Evolutionary conservation across 1,140 invertebrate species (phyloP).

Genomic region (Apis laboriosa): DNA sequence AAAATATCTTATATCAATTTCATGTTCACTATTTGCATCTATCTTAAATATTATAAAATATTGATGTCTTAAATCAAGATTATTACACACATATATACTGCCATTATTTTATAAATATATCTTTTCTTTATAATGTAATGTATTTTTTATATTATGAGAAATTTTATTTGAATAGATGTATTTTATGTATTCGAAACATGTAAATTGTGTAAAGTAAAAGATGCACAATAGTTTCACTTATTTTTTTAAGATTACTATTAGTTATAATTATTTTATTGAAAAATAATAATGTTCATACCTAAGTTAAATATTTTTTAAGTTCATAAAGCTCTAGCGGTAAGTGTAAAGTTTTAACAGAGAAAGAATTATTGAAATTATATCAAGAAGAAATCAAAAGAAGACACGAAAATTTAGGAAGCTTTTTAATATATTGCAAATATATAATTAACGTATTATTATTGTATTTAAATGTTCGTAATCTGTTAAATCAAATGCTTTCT

Average conservation of each 20-base stretch:
- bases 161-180: conserved; percentile 5
- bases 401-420: not conserved
- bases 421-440: conserved; percentile 14
- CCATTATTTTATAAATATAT: conserved; percentile 50
- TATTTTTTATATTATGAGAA: conserved; percentile 28
- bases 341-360: not conserved
- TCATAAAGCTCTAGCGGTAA: not conserved
- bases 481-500: conserved; percentile 6
- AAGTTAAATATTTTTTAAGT: not conserved
- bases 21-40: conserved; percentile 1
- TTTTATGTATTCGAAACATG: not conserved
- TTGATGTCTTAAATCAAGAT: conserved; percentile 30
- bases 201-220: not conserved
- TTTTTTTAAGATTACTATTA: conserved; percentile 10
- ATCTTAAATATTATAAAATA: conserved; percentile 23
- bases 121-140: conserved; percentile 29
- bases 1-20: conserved; percentile 4
- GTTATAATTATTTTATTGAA: conserved; percentile 1
- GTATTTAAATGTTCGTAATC: conserved; percentile 10
- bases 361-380: not conserved
- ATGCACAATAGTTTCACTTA: conserved; percentile 11
- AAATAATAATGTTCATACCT: not conserved
- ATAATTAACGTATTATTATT: conserved; percentile 23
- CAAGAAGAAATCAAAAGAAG: not conserved
- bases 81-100: conserved; percentile 34